phyloP scores from a whole-genome alignment of 1,140 invertebrate genomes.

The Bombus impatiens region DNA sequence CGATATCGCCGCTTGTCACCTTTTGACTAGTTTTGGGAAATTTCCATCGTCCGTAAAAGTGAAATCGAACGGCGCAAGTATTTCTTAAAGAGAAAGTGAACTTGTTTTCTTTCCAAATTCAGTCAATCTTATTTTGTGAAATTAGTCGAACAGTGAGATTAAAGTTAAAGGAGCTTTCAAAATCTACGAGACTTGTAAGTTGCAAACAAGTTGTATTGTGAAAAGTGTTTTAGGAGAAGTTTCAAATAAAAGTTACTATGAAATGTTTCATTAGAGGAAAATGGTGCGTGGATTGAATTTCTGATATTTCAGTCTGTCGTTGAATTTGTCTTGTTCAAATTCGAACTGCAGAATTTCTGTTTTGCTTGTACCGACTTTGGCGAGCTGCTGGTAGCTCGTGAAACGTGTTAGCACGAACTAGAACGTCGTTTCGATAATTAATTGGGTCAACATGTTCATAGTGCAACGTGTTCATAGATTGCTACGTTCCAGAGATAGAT shows the following conservation, averaged over 20 bases:
- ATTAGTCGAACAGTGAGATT: not conserved
- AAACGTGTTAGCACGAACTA: not conserved
- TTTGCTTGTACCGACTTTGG: not conserved
- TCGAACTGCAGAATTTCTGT: not conserved
- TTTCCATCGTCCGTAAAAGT: not conserved
- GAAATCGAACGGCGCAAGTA: not conserved
- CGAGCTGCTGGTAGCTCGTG: not conserved
- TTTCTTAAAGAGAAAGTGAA: not conserved
- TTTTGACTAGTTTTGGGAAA: conserved; percentile 3
- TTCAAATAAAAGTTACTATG: no score
- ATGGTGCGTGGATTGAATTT: not conserved
- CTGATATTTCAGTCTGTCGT: not conserved
- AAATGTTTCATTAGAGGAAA: not conserved
- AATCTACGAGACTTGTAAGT: no score
- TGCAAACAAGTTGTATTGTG: no score
- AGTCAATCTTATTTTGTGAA: not conserved
- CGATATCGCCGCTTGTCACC: not conserved
- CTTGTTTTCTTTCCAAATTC: not conserved
- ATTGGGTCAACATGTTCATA: not conserved
- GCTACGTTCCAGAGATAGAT: not conserved
- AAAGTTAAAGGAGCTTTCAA: no score
- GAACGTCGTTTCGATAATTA: not conserved
- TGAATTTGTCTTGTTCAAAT: not conserved
- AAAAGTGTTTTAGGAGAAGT: no score
- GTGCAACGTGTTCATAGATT: not conserved